Base-by-base conservation (phyloP, 2,888 invertebrate genomes). In the Gisinianus flammeolus region DNA sequence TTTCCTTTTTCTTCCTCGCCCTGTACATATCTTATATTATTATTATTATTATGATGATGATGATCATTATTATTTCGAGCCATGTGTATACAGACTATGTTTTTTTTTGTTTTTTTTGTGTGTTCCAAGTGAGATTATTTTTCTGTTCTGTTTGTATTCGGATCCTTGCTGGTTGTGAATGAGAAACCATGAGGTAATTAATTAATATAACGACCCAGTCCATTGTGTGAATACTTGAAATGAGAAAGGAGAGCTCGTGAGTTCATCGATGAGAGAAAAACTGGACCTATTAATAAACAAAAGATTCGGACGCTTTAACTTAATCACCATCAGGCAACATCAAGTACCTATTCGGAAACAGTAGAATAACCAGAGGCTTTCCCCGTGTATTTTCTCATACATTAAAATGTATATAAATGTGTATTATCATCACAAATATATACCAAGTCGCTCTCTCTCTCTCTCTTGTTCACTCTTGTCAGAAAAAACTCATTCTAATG, bases 271-370 rank as follows among this genome's bases (percentile, higher is more conserved):
- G 64, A 69, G 44, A 64, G 56, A 71, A 79, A 77, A 79, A 79
- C 77, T 79, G 73, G 79, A 77, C 64, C 79, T 77, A 79, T 79
- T 79, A 77, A 79, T 76, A 79, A 75, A 76, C 73, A 74, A 74
- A 74, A 69, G 64, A 19, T 31, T 62, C 24, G 33, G 33, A 62
- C 33, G 28, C 71, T 31, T 52, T 33, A 54, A 66, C 77, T 78
- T 78, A 78, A 78, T 78, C 72, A 78, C 77, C 73, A 72, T 67
- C 67, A 68, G 52, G 58, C 67, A 6, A 30, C 67, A 22, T 58
- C 22, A 58, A 24, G 19, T n/a, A 22, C 22, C 58, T n/a, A 76
- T 35, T 62, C 56, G 30, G 56, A 71, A 19, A 56, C 54, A 56
- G 52, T 22, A 71, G 35, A n/a, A 33, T 22, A 70, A 44, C 30